These are phyloP conservation scores for Himalopsyche anomala DNA, from an alignment of 2,888 invertebrate genomes.

Conservation along the genomic window DNA sequence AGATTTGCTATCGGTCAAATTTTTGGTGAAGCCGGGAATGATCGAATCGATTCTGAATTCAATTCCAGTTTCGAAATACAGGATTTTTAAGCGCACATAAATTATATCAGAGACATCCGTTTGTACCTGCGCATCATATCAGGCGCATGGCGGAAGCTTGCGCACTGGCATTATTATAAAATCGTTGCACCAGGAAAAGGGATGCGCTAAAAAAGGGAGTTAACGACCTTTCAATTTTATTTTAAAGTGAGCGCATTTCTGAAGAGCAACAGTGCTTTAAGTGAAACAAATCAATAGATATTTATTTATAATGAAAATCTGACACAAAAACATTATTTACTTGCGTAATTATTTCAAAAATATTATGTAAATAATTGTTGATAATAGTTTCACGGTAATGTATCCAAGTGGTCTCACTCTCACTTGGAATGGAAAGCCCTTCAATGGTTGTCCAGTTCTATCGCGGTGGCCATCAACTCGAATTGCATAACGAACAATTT, in stretches of 20 bases:
- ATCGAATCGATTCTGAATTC: not conserved
- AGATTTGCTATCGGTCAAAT: too few species aligned
- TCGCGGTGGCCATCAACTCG: too few species aligned
- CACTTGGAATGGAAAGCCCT: too few species aligned
- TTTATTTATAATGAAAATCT: too few species aligned
- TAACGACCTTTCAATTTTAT: constrained; percentile 34
- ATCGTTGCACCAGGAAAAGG: constrained; percentile 31
- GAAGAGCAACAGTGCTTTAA: not conserved
- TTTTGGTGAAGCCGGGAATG: not conserved
- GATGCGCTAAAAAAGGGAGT: constrained; percentile 30
- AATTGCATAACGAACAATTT: too few species aligned
- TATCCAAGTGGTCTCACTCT: too few species aligned
- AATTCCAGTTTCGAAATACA: not conserved
- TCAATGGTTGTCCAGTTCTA: too few species aligned
- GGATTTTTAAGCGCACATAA: not conserved
- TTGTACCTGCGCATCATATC: not conserved
- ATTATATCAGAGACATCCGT: constrained; percentile 9
- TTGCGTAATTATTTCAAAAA: too few species aligned
- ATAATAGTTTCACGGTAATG: too few species aligned
- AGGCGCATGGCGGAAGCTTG: constrained; percentile 25
- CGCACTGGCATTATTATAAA: constrained; percentile 10
- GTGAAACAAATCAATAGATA: not conserved
- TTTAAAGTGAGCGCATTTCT: constrained; percentile 13
- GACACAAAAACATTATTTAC: too few species aligned
- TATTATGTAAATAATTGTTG: too few species aligned